Conservation (phyloP, 2,888 invertebrate species). For the Anthrax anthrax region DNA sequence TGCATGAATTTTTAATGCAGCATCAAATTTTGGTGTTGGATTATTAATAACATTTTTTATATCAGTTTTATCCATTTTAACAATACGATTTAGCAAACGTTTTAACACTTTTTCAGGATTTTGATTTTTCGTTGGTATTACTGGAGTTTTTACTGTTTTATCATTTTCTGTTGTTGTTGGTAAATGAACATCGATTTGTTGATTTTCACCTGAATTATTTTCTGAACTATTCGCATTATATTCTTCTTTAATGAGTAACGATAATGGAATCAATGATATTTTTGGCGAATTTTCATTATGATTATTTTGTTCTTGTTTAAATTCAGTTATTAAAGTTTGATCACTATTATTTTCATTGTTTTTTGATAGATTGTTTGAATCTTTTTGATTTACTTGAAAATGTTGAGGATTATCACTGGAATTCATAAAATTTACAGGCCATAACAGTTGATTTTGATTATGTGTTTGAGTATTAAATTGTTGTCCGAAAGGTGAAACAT, state of each 20-base stretch:
- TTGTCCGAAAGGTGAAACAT: too few species aligned
- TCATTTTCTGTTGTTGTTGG: background rate
- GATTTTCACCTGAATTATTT: background rate
- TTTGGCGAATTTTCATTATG: background rate
- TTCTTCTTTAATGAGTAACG: constrained; percentile 3
- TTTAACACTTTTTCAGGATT: constrained; percentile 13
- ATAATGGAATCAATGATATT: constrained; percentile 2
- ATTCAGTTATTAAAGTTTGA: background rate
- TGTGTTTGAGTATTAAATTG: too few species aligned
- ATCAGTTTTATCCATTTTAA: constrained; percentile 27
- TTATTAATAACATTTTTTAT: constrained; percentile 32
- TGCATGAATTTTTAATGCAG: constrained; percentile 26
- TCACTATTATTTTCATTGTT: background rate
- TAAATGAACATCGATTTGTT: background rate
- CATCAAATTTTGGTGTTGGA: constrained; percentile 28
- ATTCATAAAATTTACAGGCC: too few species aligned
- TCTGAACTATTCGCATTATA: background rate
- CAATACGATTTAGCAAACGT: constrained; percentile 22
- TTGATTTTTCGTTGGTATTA: background rate
- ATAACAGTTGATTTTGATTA: too few species aligned
- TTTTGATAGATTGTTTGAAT: too few species aligned
- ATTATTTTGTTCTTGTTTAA: background rate
- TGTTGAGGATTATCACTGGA: too few species aligned
- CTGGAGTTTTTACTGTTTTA: too few species aligned
- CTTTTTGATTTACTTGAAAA: too few species aligned